These are phyloP conservation scores for Antitype chi DNA, from an alignment of 2,888 invertebrate genomes.

Conservation along the genomic window DNA sequence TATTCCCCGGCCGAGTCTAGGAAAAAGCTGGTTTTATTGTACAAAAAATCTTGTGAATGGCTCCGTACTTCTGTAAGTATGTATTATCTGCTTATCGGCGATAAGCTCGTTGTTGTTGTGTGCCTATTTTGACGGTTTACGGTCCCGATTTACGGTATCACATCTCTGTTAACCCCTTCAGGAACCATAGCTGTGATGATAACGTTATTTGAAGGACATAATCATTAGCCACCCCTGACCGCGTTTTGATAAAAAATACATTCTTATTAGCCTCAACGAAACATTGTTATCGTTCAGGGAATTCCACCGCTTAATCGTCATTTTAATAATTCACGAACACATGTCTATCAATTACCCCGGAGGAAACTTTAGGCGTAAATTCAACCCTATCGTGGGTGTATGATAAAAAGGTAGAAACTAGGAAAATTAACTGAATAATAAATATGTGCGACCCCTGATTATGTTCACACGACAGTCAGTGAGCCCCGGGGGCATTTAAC, in stretches of 20 bases:
- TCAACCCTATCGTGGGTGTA: conserved; percentile 63
- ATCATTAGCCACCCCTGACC: conserved; percentile 29
- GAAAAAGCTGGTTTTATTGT: not conserved
- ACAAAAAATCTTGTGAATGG: not conserved
- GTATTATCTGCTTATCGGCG: not conserved
- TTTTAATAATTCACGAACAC: conserved; percentile 65
- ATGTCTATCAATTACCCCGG: conserved; percentile 65
- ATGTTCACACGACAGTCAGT: conserved; percentile 64
- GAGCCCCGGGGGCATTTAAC: conserved; percentile 60
- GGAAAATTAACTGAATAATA: conserved; percentile 69
- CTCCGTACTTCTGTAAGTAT: not conserved
- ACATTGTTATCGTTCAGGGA: conserved; percentile 50
- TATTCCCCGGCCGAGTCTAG: not conserved
- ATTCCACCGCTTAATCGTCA: conserved; percentile 54
- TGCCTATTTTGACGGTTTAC: too few species aligned
- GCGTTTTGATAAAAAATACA: conserved; percentile 36
- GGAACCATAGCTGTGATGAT: conserved; percentile 9
- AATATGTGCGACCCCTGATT: conserved; percentile 65
- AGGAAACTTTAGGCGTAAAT: conserved; percentile 63
- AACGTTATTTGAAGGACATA: conserved; percentile 14
- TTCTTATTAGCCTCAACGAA: conserved; percentile 47
- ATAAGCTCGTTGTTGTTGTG: not conserved
- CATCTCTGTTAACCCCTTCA: not conserved
- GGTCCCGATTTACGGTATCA: not conserved
- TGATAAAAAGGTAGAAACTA: conserved; percentile 68